These are phyloP conservation scores for Rhadinocentrus ornatus DNA, from an alignment of 2,797 vertebrate genomes.

Conservation along the genomic window DNA sequence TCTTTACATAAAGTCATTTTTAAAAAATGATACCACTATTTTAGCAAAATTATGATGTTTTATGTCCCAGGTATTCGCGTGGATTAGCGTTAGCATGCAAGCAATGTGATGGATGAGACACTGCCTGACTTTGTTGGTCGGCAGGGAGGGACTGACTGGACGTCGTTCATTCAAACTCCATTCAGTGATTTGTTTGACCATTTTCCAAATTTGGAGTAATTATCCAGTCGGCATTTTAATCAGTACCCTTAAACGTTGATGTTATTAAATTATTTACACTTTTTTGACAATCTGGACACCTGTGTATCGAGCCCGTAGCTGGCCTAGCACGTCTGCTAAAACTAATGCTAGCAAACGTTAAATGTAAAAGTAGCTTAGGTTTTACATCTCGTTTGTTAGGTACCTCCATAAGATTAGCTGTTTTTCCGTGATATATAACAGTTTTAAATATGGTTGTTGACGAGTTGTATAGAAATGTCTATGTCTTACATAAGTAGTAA, in stretches of 20 bases:
- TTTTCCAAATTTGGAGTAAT: neutral
- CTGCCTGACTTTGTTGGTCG: constrained; percentile 74
- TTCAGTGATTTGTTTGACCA: constrained; percentile 16
- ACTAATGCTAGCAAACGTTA: constrained; percentile 49
- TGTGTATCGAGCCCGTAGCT: constrained; percentile 74
- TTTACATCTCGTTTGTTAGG: neutral
- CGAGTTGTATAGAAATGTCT: neutral
- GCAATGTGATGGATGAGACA: constrained; percentile 66
- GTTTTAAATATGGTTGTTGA: neutral
- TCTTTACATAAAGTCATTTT: neutral
- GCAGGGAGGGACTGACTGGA: constrained; percentile 63
- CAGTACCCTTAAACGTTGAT: neutral
- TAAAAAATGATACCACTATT: neutral
- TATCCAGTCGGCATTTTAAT: fast-evolving
- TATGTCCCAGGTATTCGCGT: constrained; percentile 37
- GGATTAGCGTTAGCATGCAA: constrained; percentile 74
- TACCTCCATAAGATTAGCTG: fast-evolving
- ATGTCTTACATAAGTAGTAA: neutral
- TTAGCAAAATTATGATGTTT: neutral
- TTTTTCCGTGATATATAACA: neutral
- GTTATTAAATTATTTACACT: neutral
- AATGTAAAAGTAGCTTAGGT: constrained; percentile 3
- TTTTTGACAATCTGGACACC: constrained; percentile 72
- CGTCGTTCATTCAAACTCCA: constrained; percentile 68
- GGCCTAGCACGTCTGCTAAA: constrained; percentile 63